Base-by-base conservation (phyloP, 1,140 invertebrate species). In the Dreissena rostriformis region DNA sequence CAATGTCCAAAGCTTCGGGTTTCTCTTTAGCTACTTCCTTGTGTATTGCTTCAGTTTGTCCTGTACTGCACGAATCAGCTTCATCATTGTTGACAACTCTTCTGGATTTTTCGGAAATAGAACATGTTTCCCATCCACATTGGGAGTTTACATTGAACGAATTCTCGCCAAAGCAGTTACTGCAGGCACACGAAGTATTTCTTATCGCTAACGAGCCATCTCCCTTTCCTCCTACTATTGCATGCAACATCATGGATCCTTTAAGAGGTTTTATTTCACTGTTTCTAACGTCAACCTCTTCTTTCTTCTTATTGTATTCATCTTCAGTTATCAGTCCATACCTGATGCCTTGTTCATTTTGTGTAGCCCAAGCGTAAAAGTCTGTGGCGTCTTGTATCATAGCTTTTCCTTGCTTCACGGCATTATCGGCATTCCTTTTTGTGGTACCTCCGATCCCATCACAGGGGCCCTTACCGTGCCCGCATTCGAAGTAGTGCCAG, bases 401-500 rank as follows among this genome's bases (percentile, higher is more conserved):
- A 8, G 17, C 57, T 63, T 75, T n/a, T 28, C 57, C 71, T 22
- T 66, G 51, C 66, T 82, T 75, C 10, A 82, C 63, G 15, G 74
- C 61, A 24, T 78, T 78, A 29, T 71, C 66, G 14, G 82, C 75
- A 19, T 29, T 55, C 51, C 82, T 39, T 28, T 77, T 84, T 19
- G 74, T 67, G 10, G 75, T 66, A 0, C 82, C 74, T 17, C 66
- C 77, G 12, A 78, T 67, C 1, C 68, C 74, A 71, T 84, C 70
- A 49, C 74, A 78, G 11, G 67, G 55, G n/a, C 82, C 68, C 22
- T 84, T 84, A 10, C 39, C 82, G 29, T 66, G 51, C 24, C 28
- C 75, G 28, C 61, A 39, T 73, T 81, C 68, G 28, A 81, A 81
- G 29, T 81, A 81, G 26, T 81, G 67, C 57, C 68, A 81, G 1